Evolutionary conservation across 2,888 invertebrate genomes (phyloP), one percentile per base, ranked within the genome.

Genomic region (Ichneumoninae sp.): DNA sequence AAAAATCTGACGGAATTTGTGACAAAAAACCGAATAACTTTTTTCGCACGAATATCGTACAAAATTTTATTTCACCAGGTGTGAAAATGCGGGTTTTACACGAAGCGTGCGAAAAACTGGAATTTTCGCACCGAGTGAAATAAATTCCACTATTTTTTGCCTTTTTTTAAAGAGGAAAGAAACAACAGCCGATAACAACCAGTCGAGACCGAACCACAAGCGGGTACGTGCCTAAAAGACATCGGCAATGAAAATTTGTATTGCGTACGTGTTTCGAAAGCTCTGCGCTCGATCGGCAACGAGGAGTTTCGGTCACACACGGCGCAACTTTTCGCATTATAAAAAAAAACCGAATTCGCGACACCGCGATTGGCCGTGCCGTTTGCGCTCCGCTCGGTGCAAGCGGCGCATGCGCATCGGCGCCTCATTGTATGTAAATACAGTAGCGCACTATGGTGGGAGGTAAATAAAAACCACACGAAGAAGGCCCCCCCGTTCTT

Each of bases 171-270:
- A 6, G n/a, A 36, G 30, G 30, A 30, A 30, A 30, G 30, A 30
- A 30, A 3, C 30, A 30, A 30, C 30, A 30, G 30, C 30, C 30
- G 30, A 3, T 30, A 30, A 7, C 93, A 93, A 62, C 93, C 93
- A 82, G 91, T 93, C 47, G 90, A 91, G 68, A 92, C 91, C 1
- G 89, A 90, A 78, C 91, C 93, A 10, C 82, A 93, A 8, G 90
- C 90, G 54, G 93, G 93, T 40, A 91, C 90, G 81, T 93, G 93
- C 76, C 85, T 93, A 16, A 89, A 91, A 71, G 93, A 93, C 62
- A 91, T 92, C 54, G 92, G 92, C 3, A 30, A 36, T 8, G 36
- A 36, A 36, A 36, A 36, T 6, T 1, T 36, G 36, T 8, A 22
- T 19, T 19, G 8, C 22, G 62, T 88, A 19, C 89, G 89, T 19